Conservation (phyloP, 2,113 vertebrate genomes). For the Sturnira hondurensis region DNA sequence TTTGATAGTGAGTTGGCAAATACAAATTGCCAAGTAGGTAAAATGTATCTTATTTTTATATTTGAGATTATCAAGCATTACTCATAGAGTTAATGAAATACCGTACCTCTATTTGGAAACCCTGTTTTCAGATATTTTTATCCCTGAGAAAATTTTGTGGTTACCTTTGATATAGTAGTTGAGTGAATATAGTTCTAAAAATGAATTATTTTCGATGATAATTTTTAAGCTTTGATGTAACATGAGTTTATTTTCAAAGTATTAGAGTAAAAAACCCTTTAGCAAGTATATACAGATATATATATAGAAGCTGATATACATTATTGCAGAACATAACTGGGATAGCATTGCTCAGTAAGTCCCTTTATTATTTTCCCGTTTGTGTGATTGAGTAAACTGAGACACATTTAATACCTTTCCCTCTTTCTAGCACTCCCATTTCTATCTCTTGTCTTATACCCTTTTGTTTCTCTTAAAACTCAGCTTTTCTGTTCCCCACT, state of each 20-base stretch:
- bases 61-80: not conserved
- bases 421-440: not conserved
- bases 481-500: not conserved
- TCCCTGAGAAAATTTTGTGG: not conserved
- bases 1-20: not conserved
- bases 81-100: not conserved
- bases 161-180: not conserved
- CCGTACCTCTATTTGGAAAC: not conserved
- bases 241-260: not conserved
- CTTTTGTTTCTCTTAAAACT: not conserved
- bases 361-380: not conserved
- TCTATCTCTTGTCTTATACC: not conserved
- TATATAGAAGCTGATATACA: not conserved
- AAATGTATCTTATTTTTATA: not conserved
- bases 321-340: not conserved
- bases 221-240: not conserved
- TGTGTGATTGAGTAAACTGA: not conserved
- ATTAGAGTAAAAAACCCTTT: not conserved
- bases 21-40: not conserved
- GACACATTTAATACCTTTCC: not conserved
- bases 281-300: not conserved
- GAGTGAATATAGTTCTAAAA: conserved; percentile 19
- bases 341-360: not conserved
- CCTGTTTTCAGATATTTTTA: not conserved
- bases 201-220: not conserved